Evolutionary conservation across 2,113 vertebrate genomes (phyloP).

Genomic region (Vimba vimba): DNA sequence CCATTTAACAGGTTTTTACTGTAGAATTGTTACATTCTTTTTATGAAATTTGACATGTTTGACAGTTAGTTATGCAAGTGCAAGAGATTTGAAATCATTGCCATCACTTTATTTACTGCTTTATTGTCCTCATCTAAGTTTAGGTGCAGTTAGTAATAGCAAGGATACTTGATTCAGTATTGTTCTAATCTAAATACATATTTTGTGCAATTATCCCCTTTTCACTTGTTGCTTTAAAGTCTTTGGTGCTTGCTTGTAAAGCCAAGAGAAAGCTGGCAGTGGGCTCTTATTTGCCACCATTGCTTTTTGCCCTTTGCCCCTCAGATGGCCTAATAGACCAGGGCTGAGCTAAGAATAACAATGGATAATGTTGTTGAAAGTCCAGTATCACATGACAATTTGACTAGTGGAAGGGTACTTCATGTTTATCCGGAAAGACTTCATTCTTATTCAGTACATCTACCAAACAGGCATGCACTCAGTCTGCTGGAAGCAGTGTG

Average conservation of each 20-base stretch:
- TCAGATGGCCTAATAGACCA: constrained; percentile 27
- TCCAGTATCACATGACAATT: constrained; percentile 33
- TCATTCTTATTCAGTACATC: not conserved
- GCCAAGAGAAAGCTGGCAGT: not conserved
- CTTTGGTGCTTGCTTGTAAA: not conserved
- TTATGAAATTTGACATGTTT: too few species aligned
- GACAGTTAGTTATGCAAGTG: too few species aligned
- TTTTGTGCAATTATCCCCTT: not conserved
- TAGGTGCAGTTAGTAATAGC: not conserved
- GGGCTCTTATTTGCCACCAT: constrained; percentile 29
- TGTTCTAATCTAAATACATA: not conserved
- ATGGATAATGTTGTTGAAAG: constrained; percentile 45
- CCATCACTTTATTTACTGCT: too few species aligned
- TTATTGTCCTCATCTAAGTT: not conserved
- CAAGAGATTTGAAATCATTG: too few species aligned
- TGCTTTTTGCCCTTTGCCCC: constrained; percentile 31
- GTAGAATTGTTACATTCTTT: too few species aligned
- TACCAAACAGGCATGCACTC: constrained; percentile 12
- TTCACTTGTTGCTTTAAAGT: not conserved
- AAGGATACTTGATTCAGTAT: not conserved
- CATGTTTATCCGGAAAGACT: not conserved
- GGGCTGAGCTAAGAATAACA: constrained; percentile 52
- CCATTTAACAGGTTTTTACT: too few species aligned
- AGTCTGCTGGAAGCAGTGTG: not conserved
- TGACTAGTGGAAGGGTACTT: not conserved